Evolutionary conservation across 2,888 invertebrate species (phyloP).

Genomic region (Cantharis nigra): DNA sequence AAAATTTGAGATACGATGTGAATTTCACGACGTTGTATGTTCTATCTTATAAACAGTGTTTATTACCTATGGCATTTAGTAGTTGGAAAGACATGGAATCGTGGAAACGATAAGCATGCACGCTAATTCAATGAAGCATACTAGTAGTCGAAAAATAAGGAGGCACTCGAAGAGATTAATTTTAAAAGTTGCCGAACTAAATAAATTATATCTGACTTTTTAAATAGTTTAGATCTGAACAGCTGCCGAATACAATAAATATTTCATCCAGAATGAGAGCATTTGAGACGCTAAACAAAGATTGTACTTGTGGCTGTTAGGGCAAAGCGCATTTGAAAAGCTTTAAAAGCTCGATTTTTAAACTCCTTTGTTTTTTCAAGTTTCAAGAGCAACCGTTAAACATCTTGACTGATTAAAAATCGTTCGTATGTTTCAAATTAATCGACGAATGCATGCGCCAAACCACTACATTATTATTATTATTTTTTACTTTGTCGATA

Average conservation of each 20-base stretch:
- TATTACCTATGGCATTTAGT: neutral
- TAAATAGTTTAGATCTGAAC: slow-evolving; percentile 18
- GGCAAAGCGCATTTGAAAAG: slow-evolving; percentile 20
- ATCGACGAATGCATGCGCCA: neutral
- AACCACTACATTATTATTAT: neutral
- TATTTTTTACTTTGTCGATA: neutral
- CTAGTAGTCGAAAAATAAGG: neutral
- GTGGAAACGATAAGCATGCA: neutral
- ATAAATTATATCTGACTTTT: slow-evolving; percentile 28
- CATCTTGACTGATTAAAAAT: slow-evolving; percentile 18
- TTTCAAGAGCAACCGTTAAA: slow-evolving; percentile 25
- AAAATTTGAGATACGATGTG: slow-evolving; percentile 19
- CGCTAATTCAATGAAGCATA: neutral
- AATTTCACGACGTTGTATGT: slow-evolving; percentile 5
- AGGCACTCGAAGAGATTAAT: neutral
- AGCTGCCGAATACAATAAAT: slow-evolving; percentile 31
- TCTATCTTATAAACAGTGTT: slow-evolving; percentile 1
- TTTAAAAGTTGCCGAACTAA: neutral
- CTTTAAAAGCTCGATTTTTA: slow-evolving; percentile 16
- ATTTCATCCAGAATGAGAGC: slow-evolving; percentile 24
- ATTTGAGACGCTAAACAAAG: slow-evolving; percentile 28
- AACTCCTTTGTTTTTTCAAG: slow-evolving; percentile 21
- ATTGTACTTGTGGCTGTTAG: slow-evolving; percentile 9
- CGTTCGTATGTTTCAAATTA: neutral
- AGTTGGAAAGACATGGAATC: neutral